Conservation (phyloP, 1,140 invertebrate species). For the Brachionus calyciflorus region DNA sequence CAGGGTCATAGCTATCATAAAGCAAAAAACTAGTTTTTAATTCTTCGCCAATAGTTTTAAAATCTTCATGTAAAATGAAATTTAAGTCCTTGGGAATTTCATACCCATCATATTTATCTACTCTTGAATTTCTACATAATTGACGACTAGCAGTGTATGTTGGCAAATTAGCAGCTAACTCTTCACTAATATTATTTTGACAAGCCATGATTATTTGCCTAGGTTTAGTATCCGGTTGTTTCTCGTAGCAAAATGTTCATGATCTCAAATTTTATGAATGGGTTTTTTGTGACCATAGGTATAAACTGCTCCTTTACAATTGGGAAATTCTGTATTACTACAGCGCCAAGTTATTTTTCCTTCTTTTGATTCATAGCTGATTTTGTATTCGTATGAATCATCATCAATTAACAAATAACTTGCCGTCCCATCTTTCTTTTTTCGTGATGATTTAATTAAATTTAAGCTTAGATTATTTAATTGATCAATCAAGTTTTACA, state of each 20-base stretch:
- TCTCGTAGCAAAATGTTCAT: slow-evolving; percentile 10
- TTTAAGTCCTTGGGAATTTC: not conserved
- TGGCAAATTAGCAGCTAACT: slow-evolving; percentile 3
- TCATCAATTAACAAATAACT: slow-evolving; percentile 11
- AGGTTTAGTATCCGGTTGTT: not conserved
- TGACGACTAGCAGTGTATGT: no score
- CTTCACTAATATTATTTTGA: not conserved
- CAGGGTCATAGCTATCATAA: not conserved
- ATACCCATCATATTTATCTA: not conserved
- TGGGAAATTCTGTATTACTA: not conserved
- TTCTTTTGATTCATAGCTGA: not conserved
- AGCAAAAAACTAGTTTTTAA: not conserved
- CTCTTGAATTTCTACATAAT: not conserved
- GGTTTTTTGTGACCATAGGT: not conserved
- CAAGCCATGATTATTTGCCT: slow-evolving; percentile 4
- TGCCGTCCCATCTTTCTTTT: not conserved
- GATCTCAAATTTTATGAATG: not conserved
- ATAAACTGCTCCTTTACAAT: not conserved
- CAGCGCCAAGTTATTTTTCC: not conserved
- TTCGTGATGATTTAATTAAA: not conserved
- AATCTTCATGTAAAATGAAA: not conserved
- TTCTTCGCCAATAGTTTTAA: not conserved
- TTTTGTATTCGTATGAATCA: slow-evolving; percentile 1
- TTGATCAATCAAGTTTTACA: no score
- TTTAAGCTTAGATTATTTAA: no score